Conservation (phyloP, 1,140 invertebrate species). For the Belonocnema kinseyi region DNA sequence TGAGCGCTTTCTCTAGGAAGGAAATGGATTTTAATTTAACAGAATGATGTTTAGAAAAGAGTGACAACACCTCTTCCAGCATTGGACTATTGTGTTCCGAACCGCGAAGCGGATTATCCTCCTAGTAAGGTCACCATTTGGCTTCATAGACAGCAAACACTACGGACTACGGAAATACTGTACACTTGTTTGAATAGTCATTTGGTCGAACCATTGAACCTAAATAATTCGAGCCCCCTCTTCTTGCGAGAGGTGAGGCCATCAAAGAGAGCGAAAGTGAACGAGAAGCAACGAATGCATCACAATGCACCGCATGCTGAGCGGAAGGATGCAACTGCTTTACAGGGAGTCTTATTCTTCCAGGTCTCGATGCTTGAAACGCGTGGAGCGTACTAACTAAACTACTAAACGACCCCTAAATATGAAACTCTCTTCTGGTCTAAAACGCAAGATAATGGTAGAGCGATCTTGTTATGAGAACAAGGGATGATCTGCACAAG, state of each 20-base stretch:
- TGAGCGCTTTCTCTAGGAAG: background rate
- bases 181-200: slow-evolving; percentile 55
- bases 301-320: slow-evolving; percentile 38
- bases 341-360: slow-evolving; percentile 35
- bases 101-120: slow-evolving; percentile 47
- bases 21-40: slow-evolving; percentile 8
- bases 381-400: no score
- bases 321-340: slow-evolving; percentile 37
- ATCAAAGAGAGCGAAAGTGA: slow-evolving; percentile 41
- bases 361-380: slow-evolving; percentile 7
- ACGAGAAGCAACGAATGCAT: slow-evolving; percentile 36
- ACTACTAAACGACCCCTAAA: no score
- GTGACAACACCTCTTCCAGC: slow-evolving; percentile 32
- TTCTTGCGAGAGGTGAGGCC: slow-evolving; percentile 34
- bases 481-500: background rate
- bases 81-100: slow-evolving; percentile 24
- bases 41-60: slow-evolving; percentile 43
- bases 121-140: slow-evolving; percentile 34
- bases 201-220: slow-evolving; percentile 40
- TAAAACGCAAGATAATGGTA: background rate
- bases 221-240: slow-evolving; percentile 11
- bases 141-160: slow-evolving; percentile 56
- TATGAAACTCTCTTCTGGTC: background rate
- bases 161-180: slow-evolving; percentile 38
- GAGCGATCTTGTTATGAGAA: background rate